Conservation (phyloP, 2,797 vertebrate species). For the Thripadectes ignobilis region DNA sequence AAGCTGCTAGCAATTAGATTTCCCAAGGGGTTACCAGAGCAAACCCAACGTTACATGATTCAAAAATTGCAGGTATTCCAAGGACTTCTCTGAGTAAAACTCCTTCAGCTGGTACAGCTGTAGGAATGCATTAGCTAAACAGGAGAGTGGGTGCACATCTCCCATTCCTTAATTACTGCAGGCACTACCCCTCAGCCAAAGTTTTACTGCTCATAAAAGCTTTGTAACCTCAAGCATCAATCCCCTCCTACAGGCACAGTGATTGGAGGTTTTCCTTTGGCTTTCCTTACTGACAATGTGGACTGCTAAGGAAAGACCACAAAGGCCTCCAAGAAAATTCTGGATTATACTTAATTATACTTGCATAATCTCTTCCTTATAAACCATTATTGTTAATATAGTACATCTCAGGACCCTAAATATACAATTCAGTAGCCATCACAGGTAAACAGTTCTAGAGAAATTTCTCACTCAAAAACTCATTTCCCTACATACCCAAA, state of each 20-base stretch:
- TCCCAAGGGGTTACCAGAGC: background rate
- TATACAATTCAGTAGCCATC: background rate
- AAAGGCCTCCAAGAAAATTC: background rate
- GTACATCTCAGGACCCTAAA: background rate
- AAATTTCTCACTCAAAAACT: background rate
- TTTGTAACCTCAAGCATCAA: background rate
- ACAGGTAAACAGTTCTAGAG: background rate
- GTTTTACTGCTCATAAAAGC: conserved; percentile 9
- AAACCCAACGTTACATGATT: background rate
- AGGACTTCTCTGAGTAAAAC: background rate
- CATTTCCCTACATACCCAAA: background rate
- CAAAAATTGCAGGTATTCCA: conserved; percentile 7
- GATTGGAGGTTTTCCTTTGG: background rate
- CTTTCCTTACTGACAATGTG: conserved; percentile 14
- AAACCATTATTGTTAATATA: background rate
- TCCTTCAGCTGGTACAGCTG: background rate
- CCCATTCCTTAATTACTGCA: background rate
- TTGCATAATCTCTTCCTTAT: background rate
- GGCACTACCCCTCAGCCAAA: background rate
- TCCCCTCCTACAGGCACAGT: background rate
- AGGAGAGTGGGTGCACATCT: background rate
- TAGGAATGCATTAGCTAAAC: background rate
- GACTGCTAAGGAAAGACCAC: background rate
- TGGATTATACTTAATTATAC: too few relatives aligned
- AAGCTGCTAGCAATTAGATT: conserved; percentile 54